A percentile compares a stretch with the other conserved stretches of the same genome.
These are phyloP conservation scores for Cerceris rybyensis DNA, from an alignment of 2,888 invertebrate genomes.

Conservation along the genomic window DNA sequence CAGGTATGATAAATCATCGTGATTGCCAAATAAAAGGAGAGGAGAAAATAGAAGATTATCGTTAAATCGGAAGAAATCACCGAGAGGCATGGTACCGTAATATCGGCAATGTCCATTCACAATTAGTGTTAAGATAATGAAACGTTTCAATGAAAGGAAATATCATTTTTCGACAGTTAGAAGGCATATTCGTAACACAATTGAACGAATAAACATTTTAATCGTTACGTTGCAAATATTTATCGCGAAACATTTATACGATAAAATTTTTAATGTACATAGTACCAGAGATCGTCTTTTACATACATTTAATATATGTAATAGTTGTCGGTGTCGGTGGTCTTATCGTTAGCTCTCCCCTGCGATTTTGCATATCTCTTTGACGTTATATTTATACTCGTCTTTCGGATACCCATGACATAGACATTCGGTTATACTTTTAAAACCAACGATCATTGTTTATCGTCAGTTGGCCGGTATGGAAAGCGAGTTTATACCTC, in stretches of 20 bases:
- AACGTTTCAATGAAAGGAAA: conserved; percentile 15
- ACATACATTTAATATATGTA: conserved; percentile 52
- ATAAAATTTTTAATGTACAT: conserved; percentile 60
- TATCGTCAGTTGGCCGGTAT: conserved; percentile 14
- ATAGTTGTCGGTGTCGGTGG: conserved; percentile 52
- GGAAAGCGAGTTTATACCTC: conserved; percentile 18
- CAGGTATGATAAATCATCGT: too few species aligned
- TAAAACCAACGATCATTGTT: conserved; percentile 16
- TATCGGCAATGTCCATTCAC: conserved; percentile 38
- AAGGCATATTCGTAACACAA: conserved; percentile 50
- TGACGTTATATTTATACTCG: conserved; percentile 38
- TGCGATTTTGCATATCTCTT: conserved; percentile 47
- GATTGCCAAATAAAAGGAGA: too few species aligned
- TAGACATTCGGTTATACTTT: conserved; percentile 27
- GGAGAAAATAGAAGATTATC: too few species aligned
- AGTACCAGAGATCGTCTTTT: conserved; percentile 51
- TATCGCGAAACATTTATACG: conserved; percentile 37
- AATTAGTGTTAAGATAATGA: conserved; percentile 43
- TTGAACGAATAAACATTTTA: conserved; percentile 36
- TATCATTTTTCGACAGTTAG: conserved; percentile 32
- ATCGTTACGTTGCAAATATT: conserved; percentile 41
- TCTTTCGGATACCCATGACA: conserved; percentile 32
- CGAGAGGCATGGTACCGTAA: conserved; percentile 33
- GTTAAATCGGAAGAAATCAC: conserved; percentile 25
- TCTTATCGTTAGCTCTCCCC: conserved; percentile 44